Percentiles rank a stretch among this genome's conserved stretches.
Evolutionary conservation across 2,888 invertebrate genomes (phyloP).

Genomic region (Eumacrocentrus americanus): DNA sequence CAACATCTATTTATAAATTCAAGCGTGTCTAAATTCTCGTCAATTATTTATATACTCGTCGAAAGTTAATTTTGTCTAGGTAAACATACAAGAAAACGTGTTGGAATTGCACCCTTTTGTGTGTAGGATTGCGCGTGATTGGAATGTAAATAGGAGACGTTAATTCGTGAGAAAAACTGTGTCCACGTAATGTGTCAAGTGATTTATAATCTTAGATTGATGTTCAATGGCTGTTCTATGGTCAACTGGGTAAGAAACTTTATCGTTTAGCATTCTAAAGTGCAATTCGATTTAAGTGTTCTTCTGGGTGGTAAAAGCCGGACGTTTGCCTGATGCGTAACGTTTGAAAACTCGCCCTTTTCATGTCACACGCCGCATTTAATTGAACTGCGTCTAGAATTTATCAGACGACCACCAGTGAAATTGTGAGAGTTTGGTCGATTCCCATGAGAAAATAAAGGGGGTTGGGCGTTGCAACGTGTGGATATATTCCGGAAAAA

Average conservation of each 20-base stretch:
- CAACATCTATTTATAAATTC: constrained; percentile 4
- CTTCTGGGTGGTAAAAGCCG: neutral
- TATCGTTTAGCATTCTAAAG: neutral
- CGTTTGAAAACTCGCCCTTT: neutral
- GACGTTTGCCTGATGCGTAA: neutral
- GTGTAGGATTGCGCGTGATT: constrained; percentile 40
- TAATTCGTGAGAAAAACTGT: constrained; percentile 42
- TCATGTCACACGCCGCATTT: constrained; percentile 2
- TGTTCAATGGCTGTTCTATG: neutral
- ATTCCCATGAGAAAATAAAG: neutral
- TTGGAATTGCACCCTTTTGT: too few species aligned
- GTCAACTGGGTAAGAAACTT: neutral
- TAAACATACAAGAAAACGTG: too few species aligned
- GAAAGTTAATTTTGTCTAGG: neutral
- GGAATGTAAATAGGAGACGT: constrained; percentile 28
- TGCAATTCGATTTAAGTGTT: neutral
- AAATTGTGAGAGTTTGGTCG: constrained; percentile 9
- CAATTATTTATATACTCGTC: neutral
- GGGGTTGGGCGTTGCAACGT: neutral
- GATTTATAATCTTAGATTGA: neutral
- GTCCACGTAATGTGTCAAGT: neutral
- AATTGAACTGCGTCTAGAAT: constrained; percentile 12
- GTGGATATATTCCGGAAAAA: constrained; percentile 8
- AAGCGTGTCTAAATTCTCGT: neutral
- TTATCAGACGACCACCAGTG: constrained; percentile 3